A percentile compares a stretch with the other conserved stretches of the same genome.
phyloP scores from a whole-genome alignment of 2,888 invertebrate genomes.

The Netelia inedita region DNA sequence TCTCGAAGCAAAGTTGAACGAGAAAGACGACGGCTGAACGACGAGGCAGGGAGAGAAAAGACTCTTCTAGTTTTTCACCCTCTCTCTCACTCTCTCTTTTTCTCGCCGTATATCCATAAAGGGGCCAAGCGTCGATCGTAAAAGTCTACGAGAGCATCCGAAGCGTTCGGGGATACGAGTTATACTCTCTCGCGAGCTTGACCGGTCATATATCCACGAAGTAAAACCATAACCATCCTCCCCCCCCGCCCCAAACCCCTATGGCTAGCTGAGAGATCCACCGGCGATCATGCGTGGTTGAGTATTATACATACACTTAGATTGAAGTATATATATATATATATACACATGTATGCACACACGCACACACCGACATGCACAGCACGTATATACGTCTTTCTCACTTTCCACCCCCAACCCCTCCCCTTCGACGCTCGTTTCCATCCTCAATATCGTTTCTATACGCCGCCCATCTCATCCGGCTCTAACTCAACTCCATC shows the following conservation, averaged over 20 bases:
- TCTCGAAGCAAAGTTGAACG: constrained; percentile 6
- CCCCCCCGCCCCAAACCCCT: constrained; percentile 38
- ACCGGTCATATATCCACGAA: constrained; percentile 63
- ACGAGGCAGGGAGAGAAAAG: not conserved
- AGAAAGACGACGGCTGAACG: not conserved
- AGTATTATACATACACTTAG: constrained; percentile 2
- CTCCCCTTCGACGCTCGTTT: constrained; percentile 8
- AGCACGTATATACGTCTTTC: constrained; percentile 19
- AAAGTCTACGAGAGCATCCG: constrained; percentile 62
- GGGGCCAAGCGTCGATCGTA: constrained; percentile 66
- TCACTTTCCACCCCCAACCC: constrained; percentile 13
- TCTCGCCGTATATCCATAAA: constrained; percentile 66
- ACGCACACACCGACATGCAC: too few species aligned
- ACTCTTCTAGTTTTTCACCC: not conserved
- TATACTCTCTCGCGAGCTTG: constrained; percentile 48
- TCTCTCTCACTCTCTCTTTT: not conserved
- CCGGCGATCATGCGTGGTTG: constrained; percentile 52
- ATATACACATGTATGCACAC: not conserved
- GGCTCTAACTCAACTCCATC: constrained; percentile 61
- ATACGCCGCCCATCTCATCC: constrained; percentile 26
- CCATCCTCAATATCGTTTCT: constrained; percentile 13
- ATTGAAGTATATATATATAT: not conserved
- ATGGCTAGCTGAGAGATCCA: constrained; percentile 35
- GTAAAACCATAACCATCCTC: constrained; percentile 65
- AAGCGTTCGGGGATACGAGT: constrained; percentile 49